phyloP scores from a whole-genome alignment of 2,888 invertebrate species.

The Philaethria dido region DNA sequence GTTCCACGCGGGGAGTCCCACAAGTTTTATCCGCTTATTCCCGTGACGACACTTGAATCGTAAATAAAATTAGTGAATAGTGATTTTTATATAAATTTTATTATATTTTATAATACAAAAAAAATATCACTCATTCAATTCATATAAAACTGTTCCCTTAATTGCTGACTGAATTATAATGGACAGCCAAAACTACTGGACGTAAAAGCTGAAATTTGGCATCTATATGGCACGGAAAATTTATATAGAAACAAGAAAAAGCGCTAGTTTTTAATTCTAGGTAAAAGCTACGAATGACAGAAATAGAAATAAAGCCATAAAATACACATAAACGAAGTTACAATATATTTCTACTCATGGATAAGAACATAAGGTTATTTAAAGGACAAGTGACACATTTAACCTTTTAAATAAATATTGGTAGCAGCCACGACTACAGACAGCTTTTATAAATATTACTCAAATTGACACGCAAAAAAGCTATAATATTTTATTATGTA shows the following conservation, averaged over 20 bases:
- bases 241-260: too few relatives aligned
- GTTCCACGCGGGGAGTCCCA: constrained; percentile 47
- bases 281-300: background rate
- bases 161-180: too few relatives aligned
- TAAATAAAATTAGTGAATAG: constrained; percentile 31
- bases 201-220: background rate
- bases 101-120: background rate
- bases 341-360: too few relatives aligned
- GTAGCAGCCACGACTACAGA: background rate
- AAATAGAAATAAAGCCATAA: background rate
- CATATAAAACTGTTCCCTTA: too few relatives aligned
- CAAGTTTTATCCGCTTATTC: constrained; percentile 45
- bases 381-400: background rate
- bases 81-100: constrained; percentile 11
- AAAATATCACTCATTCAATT: background rate
- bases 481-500: too few relatives aligned
- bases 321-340: background rate
- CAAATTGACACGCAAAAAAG: background rate
- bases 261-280: too few relatives aligned
- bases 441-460: background rate
- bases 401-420: background rate
- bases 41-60: constrained; percentile 32
- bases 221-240: too few relatives aligned
- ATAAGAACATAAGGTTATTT: background rate
- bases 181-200: background rate